Evolutionary conservation across 2,113 vertebrate genomes (phyloP), one percentile per base, ranked within the genome.

Genomic region (Chaetops frenatus): DNA sequence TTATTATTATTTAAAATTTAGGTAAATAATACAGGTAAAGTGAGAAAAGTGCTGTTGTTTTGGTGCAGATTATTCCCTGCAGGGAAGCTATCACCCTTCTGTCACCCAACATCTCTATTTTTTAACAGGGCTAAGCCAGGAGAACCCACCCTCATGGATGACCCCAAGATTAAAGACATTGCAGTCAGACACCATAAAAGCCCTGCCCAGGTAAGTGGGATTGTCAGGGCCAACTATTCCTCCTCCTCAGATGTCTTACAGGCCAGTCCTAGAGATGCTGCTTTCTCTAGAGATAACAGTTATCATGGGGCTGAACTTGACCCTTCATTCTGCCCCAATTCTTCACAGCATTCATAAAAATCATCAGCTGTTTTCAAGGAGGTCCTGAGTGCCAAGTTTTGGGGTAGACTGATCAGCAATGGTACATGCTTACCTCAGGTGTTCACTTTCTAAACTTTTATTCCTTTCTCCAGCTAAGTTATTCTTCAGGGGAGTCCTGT

Each of bases 121-220:
- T 90, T 69, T 7, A 57, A 76, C 76, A 99, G 98, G 98, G 98
- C 97, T 70, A 95, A 97, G 45, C 83, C 97, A 24, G 98, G 97
- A 28, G 98, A 99, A 1, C 98, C 98, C 11, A 62, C 78, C 1
- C 97, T 99, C 11, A 82, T 99, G 62, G 97, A 98, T 0, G 98
- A 99, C 27, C 97, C 98, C 21, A 96, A 84, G 36, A 97, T 99
- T 80, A 98, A 97, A 92, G 97, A 97, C 13, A 98, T 99, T 40
- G 98, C 98, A 36, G 65, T 42, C 7, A 97, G 96, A 44, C 94
- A 98, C 91, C 88, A 97, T 4, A 99, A 98, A 95, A 98, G 96
- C 27, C n/a, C 98, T 81, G 98, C 98, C n/a, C 98, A 99, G 98
- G 98, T 98, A 82, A 50, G 70, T 36, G 35, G 47, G 22, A 5